Evolutionary conservation across 2,888 invertebrate species (phyloP), one percentile per base, ranked within the genome.

Genomic region (Anorthoa munda): DNA sequence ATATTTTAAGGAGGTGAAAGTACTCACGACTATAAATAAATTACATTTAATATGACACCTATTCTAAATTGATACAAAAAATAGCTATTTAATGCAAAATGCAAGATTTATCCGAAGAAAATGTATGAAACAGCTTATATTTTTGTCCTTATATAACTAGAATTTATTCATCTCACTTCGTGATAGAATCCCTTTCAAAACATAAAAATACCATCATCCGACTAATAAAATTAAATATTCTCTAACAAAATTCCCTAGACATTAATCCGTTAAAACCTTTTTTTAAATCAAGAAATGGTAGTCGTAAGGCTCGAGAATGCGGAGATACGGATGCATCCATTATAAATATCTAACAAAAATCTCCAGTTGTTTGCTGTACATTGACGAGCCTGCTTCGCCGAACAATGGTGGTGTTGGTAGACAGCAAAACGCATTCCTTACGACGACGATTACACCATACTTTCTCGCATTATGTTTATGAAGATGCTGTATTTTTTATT

Each of bases 321-420:
- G 2, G 11, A 26, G 56, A 23, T 64, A 26, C n/a, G 23, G 13
- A 45, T 61, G 50, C 21, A 53, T 53, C 17, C 61, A 48, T 75
- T 60, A 45, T n/a, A 31, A 51, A 51, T 13, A 17, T 13, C 2
- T 9, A 9, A 77, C 39, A 55, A 50, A 23, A 56, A 60, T 60
- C n/a, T 53, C 13, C 18, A n/a, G 61, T 63, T 60, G 48, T 66
- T 66, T 9, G 31, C 39, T 66, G 13, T 77, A 39, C 46, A 72
- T 60, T 73, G 55, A 67, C n/a, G 39, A 78, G 78, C 31, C 56
- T 50, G 63, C 48, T 61, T 23, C 26, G 15, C 12, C 18, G 13
- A n/a, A 67, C 23, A 70, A 51, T 64, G 15, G 17, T 46, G 26
- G 31, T 72, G 26, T 60, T 71, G 26, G 13, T 65, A 71, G 45